Conservation (phyloP, 2,113 vertebrate genomes). For the Anseranas semipalmata region DNA sequence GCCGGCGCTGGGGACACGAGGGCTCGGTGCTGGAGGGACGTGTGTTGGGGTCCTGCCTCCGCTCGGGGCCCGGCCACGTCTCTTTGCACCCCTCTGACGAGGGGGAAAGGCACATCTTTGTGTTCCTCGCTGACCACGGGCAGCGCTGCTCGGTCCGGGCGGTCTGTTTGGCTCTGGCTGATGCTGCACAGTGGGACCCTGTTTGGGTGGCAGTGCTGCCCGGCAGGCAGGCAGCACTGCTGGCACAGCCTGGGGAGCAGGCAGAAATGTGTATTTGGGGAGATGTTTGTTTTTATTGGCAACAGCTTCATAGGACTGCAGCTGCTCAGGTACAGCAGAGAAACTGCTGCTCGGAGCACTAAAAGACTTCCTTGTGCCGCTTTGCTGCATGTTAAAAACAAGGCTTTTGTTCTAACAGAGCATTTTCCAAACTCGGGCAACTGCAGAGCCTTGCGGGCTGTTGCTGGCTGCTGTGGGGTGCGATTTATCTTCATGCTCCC, state of each 20-base stretch:
- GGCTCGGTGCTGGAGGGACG: neutral
- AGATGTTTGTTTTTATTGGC: neutral
- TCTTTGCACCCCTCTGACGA: neutral
- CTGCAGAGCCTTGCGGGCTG: neutral
- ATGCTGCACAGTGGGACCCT: fast-evolving
- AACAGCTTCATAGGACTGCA: fast-evolving
- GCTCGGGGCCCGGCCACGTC: neutral
- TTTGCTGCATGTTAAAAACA: neutral
- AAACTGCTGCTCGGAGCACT: neutral
- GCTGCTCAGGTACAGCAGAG: neutral
- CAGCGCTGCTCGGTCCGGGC: neutral
- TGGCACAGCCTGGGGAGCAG: neutral
- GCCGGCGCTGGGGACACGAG: fast-evolving
- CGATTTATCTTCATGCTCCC: neutral
- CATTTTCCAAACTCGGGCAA: neutral
- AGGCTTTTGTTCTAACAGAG: neutral
- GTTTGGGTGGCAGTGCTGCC: neutral
- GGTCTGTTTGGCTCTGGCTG: neutral
- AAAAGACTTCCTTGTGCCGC: neutral
- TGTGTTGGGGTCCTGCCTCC: neutral
- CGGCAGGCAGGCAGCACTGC: neutral
- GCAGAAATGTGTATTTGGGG: neutral
- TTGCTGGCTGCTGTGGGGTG: fast-evolving
- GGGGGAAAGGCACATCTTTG: fast-evolving
- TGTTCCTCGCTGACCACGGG: fast-evolving